Evolutionary conservation across 2,888 invertebrate species (phyloP).

Genomic region (Trachelus tabidus): DNA sequence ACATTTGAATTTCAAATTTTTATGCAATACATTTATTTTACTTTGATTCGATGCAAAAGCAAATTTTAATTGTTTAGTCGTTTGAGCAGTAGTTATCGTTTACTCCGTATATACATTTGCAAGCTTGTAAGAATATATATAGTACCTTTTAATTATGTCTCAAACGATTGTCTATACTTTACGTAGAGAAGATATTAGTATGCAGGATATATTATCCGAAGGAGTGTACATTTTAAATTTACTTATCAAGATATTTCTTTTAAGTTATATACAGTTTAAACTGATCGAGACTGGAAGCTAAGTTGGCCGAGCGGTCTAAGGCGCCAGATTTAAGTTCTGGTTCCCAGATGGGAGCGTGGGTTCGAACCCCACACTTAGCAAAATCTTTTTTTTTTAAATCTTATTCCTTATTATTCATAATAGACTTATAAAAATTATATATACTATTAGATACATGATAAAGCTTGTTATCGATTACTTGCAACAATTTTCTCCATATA

Average conservation of each 20-base stretch:
- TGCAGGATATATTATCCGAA: neutral
- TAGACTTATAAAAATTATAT: neutral
- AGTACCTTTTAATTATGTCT: neutral
- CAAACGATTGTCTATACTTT: neutral
- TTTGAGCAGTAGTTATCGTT: neutral
- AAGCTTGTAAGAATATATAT: neutral
- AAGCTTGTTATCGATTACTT: neutral
- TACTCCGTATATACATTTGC: neutral
- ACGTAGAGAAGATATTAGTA: neutral
- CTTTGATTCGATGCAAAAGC: neutral
- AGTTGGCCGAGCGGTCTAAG: conserved; percentile 87
- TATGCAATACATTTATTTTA: neutral
- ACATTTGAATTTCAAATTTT: neutral
- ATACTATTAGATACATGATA: no score
- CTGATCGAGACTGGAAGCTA: conserved; percentile 63
- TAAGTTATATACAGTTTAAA: neutral
- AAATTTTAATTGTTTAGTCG: neutral
- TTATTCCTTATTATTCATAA: neutral
- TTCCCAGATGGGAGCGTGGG: conserved; percentile 85
- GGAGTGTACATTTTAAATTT: neutral
- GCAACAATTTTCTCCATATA: neutral
- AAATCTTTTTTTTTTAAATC: conserved; percentile 31
- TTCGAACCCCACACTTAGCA: conserved; percentile 86
- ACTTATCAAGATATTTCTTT: neutral
- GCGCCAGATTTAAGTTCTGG: conserved; percentile 87